These are phyloP conservation scores for Sternotherus odoratus DNA, from an alignment of 2,797 vertebrate genomes.

Conservation along the genomic window DNA sequence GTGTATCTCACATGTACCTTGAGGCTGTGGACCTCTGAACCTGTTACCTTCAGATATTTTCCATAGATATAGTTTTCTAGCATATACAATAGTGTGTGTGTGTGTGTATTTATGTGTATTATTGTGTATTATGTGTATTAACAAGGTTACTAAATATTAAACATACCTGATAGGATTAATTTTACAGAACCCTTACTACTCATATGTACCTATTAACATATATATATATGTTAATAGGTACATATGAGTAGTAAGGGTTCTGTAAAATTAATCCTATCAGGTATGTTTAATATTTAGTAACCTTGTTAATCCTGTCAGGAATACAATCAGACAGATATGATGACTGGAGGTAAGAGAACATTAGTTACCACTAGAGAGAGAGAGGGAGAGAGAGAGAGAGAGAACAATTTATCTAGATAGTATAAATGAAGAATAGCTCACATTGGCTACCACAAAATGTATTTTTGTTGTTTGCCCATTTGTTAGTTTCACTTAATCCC, in stretches of 20 bases:
- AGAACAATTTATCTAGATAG: not conserved
- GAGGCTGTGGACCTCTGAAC: not conserved
- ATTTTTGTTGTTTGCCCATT: not conserved
- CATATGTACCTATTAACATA: not conserved
- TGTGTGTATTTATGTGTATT: not conserved
- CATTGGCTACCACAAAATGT: not conserved
- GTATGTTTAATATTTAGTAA: not conserved
- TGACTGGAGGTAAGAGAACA: constrained; percentile 1
- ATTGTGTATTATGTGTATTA: not conserved
- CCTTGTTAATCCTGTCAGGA: not conserved
- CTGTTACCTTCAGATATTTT: not conserved
- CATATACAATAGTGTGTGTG: not conserved
- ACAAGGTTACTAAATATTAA: not conserved
- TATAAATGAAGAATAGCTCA: constrained; percentile 38
- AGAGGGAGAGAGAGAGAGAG: rapidly evolving
- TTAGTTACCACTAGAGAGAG: not conserved
- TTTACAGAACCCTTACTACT: not conserved
- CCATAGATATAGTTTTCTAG: not conserved
- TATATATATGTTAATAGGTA: rapidly evolving
- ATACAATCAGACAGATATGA: constrained; percentile 31
- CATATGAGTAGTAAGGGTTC: not conserved
- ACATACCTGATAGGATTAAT: not conserved
- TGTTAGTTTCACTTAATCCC: not conserved
- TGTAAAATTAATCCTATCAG: constrained; percentile 27
- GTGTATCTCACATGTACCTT: not conserved